These are phyloP conservation scores for Drosophila repletoides DNA, from an alignment of 1,140 invertebrate genomes.

Conservation along the genomic window DNA sequence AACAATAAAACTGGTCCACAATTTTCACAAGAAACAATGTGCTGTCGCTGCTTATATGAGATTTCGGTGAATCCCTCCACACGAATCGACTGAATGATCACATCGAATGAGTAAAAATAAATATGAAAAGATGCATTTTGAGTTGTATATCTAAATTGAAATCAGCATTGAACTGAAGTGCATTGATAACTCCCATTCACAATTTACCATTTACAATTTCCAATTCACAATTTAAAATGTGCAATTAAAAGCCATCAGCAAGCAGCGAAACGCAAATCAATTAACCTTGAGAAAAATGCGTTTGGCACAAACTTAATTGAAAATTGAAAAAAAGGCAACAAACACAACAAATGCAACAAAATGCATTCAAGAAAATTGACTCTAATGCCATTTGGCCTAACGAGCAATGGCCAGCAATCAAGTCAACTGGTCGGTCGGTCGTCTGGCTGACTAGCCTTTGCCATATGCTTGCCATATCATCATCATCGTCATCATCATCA, in stretches of 20 bases:
- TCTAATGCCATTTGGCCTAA: slow-evolving; percentile 50
- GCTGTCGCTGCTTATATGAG: neutral
- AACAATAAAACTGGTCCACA: slow-evolving; percentile 45
- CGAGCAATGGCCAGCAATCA: slow-evolving; percentile 10
- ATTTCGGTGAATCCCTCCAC: slow-evolving; percentile 31
- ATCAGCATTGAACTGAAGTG: slow-evolving; percentile 68
- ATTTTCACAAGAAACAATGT: slow-evolving; percentile 50
- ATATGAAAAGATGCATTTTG: slow-evolving; percentile 50
- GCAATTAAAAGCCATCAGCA: slow-evolving; percentile 39
- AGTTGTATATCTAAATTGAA: slow-evolving; percentile 67
- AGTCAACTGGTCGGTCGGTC: slow-evolving; percentile 19
- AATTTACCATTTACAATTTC: slow-evolving; percentile 56
- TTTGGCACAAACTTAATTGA: slow-evolving; percentile 66
- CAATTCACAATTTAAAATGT: slow-evolving; percentile 46
- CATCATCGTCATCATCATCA: slow-evolving; percentile 5
- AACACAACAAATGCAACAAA: slow-evolving; percentile 68
- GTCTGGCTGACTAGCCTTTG: slow-evolving; percentile 29
- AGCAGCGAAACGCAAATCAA: slow-evolving; percentile 28
- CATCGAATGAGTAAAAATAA: slow-evolving; percentile 7
- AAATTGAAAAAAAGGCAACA: slow-evolving; percentile 25
- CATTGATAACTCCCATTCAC: slow-evolving; percentile 70
- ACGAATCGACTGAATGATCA: slow-evolving; percentile 3
- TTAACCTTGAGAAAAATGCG: slow-evolving; percentile 68
- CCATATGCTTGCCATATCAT: slow-evolving; percentile 59
- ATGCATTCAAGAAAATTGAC: slow-evolving; percentile 61